These are phyloP conservation scores for Mythimna ferrago DNA, from an alignment of 2,888 invertebrate genomes.

Conservation along the genomic window DNA sequence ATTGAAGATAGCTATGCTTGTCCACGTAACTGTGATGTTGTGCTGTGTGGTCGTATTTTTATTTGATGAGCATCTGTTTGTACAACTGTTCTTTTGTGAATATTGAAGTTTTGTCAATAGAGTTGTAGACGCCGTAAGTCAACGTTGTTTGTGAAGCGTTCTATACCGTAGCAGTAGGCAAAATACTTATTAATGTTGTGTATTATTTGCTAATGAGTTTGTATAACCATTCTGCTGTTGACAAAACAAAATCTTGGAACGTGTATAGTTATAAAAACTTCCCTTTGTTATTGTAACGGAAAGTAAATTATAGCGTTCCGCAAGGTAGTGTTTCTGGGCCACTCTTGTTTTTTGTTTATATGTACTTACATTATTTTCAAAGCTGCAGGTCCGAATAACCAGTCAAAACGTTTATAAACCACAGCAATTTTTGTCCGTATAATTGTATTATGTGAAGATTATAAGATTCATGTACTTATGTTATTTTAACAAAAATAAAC, in stretches of 20 bases:
- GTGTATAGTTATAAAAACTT: constrained; percentile 4
- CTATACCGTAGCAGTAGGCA: constrained; percentile 18
- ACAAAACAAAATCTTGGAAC: neutral
- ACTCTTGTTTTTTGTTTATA: constrained; percentile 10
- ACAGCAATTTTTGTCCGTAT: neutral
- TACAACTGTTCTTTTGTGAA: constrained; percentile 67
- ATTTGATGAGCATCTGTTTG: constrained; percentile 62
- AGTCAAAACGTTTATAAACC: constrained; percentile 1
- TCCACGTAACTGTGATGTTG: constrained; percentile 54
- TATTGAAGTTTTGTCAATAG: constrained; percentile 57
- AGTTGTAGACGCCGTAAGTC: constrained; percentile 23
- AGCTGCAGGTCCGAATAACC: constrained; percentile 13
- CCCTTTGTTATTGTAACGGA: constrained; percentile 5
- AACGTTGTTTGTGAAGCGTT: constrained; percentile 27
- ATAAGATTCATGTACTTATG: neutral
- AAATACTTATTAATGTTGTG: constrained; percentile 19
- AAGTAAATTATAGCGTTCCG: constrained; percentile 13
- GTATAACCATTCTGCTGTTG: constrained; percentile 3
- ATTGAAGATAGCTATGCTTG: constrained; percentile 45
- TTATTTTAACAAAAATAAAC: constrained; percentile 15
- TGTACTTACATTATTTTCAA: constrained; percentile 9
- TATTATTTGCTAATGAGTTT: constrained; percentile 31
- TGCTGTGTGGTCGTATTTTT: constrained; percentile 61
- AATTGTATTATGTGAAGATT: neutral
- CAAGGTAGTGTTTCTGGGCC: constrained; percentile 36